Evolutionary conservation across 2,888 invertebrate species (phyloP).

Genomic region (Pachydiplax longipennis): DNA sequence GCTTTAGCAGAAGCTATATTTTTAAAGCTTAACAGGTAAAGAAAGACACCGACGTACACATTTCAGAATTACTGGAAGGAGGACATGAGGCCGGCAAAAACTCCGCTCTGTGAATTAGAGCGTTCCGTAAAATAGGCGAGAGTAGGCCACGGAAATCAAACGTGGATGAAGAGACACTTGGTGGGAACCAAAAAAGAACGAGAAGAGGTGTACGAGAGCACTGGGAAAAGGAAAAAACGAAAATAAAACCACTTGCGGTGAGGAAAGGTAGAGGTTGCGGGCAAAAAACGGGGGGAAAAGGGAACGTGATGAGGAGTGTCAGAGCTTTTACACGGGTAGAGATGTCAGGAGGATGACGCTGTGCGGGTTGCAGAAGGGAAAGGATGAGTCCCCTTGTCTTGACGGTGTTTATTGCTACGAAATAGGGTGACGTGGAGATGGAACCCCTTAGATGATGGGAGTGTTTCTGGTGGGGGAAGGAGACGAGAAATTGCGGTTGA

Average conservation of each 20-base stretch:
- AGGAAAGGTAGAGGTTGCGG: neutral
- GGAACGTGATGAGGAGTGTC: conserved; percentile 1
- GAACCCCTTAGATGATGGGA: neutral
- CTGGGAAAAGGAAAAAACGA: neutral
- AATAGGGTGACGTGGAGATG: neutral
- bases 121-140: neutral
- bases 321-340: neutral
- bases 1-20: too few relatives aligned
- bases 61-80: too few relatives aligned
- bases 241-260: neutral
- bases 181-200: neutral
- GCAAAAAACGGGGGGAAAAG: neutral
- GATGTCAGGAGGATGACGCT: conserved; percentile 28
- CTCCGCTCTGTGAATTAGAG: too few relatives aligned
- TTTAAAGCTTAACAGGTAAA: too few relatives aligned
- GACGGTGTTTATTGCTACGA: conserved; percentile 34
- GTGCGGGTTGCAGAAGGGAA: neutral
- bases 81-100: too few relatives aligned
- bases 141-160: conserved; percentile 27
- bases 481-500: neutral
- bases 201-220: too few relatives aligned
- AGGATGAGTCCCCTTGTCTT: conserved; percentile 23
- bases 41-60: too few relatives aligned
- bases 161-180: conserved; percentile 6
- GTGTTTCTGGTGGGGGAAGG: neutral